Evolutionary conservation across 2,797 vertebrate genomes (phyloP), one percentile per base, ranked within the genome.

Genomic region (Eulemur mongoz): DNA sequence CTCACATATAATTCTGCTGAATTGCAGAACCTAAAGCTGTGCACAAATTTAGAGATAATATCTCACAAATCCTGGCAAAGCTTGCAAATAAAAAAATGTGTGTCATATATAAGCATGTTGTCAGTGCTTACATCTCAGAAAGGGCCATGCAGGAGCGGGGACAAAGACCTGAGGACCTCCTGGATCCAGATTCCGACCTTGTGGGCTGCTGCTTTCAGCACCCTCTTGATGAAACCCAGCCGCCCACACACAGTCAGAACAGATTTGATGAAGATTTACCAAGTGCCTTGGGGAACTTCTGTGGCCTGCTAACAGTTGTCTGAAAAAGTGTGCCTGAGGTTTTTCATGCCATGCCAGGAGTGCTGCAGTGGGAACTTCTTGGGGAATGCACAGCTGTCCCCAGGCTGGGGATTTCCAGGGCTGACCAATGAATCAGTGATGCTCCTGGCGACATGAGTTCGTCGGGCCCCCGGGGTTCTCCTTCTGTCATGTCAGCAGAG

Each of bases 311-410:
- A 79, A 84, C 27, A 25, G 92, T 50, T 89, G 83, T 94, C 65
- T 95, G 89, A 54, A 72, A 91, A 89, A 27, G n/a, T 43, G 59
- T 38, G 70, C 86, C 91, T 96, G 97, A 91, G 86, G 94, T 94
- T 97, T 97, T 25, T 70, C 54, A 27, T 32, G 12, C 9, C 25
- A 15, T 20, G 43, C 67, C n/a, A 45, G 65, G 65, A 93, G 59
- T 4, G 15, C 12, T 3, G 18, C 65, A 6, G 3, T 82, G 63
- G 4, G 86, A 87, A 78, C 15, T 13, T 61, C 88, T 57, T 73
- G 45, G 52, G 92, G 91, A 93, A 87, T 35, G 50, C 84, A 88
- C 79, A 43, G 61, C 4, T 2, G 75, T 25, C 22, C 63, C 20
- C 8, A 0, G 67, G 35, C 72, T 2, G 78, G 89, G 73, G 82